These are phyloP conservation scores for Idaea biselata DNA, from an alignment of 2,888 invertebrate genomes.

Conservation along the genomic window DNA sequence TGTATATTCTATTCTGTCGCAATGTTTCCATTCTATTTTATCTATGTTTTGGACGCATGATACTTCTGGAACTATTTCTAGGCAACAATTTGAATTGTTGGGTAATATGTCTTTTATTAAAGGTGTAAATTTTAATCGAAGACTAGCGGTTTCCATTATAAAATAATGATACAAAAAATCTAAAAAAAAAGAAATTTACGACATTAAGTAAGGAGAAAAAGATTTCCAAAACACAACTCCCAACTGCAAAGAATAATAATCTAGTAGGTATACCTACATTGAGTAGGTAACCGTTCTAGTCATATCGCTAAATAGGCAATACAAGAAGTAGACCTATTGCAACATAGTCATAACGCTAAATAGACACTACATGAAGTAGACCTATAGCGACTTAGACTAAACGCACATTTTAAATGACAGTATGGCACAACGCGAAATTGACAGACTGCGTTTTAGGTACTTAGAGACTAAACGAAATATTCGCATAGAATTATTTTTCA, in stretches of 20 bases:
- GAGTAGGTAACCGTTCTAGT: no score
- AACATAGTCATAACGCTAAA: no score
- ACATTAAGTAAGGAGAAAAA: neutral
- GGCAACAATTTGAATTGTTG: conserved; percentile 46
- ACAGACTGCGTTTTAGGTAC: no score
- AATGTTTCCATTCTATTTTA: conserved; percentile 53
- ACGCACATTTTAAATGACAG: no score
- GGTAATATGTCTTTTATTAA: conserved; percentile 44
- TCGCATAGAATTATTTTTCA: no score
- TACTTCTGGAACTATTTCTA: conserved; percentile 67
- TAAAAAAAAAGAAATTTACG: conserved; percentile 4
- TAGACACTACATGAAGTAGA: no score
- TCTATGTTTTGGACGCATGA: conserved; percentile 55
- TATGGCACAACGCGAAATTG: no score
- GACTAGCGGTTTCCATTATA: conserved; percentile 53
- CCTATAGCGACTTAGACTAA: no score
- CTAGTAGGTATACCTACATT: no score
- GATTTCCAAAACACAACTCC: neutral
- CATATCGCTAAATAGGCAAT: no score
- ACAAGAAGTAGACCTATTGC: no score
- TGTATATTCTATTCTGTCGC: conserved; percentile 51
- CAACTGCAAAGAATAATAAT: neutral
- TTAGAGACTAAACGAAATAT: no score
- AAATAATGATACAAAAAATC: conserved; percentile 20
- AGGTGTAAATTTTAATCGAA: conserved; percentile 60